Base-by-base conservation (phyloP, 2,888 invertebrate species). In the Iselma pallidipennis region DNA sequence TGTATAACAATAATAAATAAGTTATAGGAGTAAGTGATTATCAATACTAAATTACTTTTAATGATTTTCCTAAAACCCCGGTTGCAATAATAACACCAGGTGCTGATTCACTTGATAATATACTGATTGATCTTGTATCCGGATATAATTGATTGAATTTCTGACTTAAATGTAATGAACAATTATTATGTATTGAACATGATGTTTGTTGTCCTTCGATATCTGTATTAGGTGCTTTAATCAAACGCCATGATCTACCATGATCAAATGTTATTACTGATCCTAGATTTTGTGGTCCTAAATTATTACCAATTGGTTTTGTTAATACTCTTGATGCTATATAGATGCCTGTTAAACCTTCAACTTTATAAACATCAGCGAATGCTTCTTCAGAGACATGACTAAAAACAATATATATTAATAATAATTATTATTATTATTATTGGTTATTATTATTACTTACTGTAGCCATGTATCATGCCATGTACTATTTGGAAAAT, bases 41-140 rank as follows among this genome's bases (percentile, higher is more conserved):
- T 5, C 14, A 7, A n/a, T n/a, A 9, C 16, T 6, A 4, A 25
- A 37, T 37, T 57, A 74, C 76, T 62, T 94, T 94, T 9, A 94
- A 82, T 4, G 89, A 90, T 65, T 86, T 86, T 0, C 92, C 92
- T 69, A 93, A 85, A 0, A 91, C 90, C 16, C 95, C 95, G 0
- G 94, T 91, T 0, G 94, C 95, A 83, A 95, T 86, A 66, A 96
- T 91, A 21, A 95, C 86, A 0, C 96, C 96, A 1, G 95, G 93
- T 0, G 95, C 95, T 0, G 95, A 92, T 76, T 91, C 90, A 6
- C 91, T 92, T 25, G 92, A 91, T 84, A 95, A 87, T 65, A 96
- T 93, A 25, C 92, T 91, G 0, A 90, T 88, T 0, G 92, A 87
- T 74, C 92, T 87, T 52, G 91, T 90, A 23, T 89, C 88, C 5